Evolutionary conservation across 2,797 vertebrate species (phyloP).

Genomic region (Paratrypauchen microcephalus): DNA sequence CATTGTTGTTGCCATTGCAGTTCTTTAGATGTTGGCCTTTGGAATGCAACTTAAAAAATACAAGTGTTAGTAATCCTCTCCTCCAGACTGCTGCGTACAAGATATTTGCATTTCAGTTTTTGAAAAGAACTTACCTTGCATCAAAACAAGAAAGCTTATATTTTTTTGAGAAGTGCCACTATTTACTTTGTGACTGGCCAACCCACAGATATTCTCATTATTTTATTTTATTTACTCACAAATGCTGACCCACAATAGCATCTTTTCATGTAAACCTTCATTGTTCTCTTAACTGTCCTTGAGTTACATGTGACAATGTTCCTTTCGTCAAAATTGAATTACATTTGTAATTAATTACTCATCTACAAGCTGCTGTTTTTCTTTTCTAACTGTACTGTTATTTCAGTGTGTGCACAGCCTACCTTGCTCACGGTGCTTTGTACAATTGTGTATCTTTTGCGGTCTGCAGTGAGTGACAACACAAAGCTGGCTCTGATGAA

Average conservation of each 20-base stretch:
- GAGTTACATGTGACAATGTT: not conserved
- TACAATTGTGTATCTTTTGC: constrained; percentile 34
- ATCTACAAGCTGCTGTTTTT: not conserved
- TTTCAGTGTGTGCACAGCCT: not conserved
- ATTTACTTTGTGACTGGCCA: not conserved
- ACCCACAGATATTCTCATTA: not conserved
- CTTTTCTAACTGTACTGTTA: not conserved
- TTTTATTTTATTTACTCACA: not conserved
- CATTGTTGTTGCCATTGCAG: too few species aligned
- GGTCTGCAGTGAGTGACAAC: constrained; percentile 85
- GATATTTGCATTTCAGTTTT: not conserved
- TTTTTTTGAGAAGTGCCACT: not conserved
- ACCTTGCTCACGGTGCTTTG: not conserved
- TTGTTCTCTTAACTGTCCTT: not conserved
- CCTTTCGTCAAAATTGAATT: not conserved
- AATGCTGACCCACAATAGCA: not conserved
- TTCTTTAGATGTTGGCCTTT: too few species aligned
- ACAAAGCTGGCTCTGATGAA: constrained; percentile 98
- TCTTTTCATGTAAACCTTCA: not conserved
- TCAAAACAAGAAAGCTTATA: not conserved
- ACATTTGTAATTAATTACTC: not conserved
- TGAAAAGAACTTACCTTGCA: not conserved
- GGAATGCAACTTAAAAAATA: too few species aligned
- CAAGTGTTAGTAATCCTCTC: not conserved
- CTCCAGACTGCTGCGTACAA: not conserved